Evolutionary conservation across 2,113 vertebrate genomes (phyloP), one percentile per base, ranked within the genome.

Genomic region (Tragulus kanchil): DNA sequence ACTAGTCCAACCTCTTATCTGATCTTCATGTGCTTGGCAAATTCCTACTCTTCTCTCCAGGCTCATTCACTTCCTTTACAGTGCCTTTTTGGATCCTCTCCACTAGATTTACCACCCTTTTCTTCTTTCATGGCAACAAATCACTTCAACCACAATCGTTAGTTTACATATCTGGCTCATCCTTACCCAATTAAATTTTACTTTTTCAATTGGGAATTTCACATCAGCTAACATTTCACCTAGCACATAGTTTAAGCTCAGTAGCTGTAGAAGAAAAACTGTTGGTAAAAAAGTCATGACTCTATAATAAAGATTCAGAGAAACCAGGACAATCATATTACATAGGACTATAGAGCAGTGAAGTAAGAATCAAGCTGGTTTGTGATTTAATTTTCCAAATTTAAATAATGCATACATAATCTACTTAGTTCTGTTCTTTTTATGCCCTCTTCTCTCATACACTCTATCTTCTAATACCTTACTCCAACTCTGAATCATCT

Each of bases 351-450:
- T 77, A 79, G 16, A 93, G 42, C 36, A 64, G 65, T n/a, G 58
- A 87, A 92, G 81, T 82, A 86, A 94, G 85, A 95, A 85, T 25
- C 50, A 93, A 92, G 59, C 56, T 75, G 59, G 67, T 83, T 59
- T 48, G 64, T 94, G 67, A 96, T 90, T 93, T 86, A 83, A 93
- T 75, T 94, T 97, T 78, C 75, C 50, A 87, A 90, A 97, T 90
- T 93, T 98, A 98, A 98, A 96, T 96, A 94, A 92, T 93, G 84
- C 85, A 95, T 6, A 92, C 56, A 82, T 64, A 92, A 93, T 89
- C 21, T 87, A 96, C 48, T 97, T 92, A 85, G 89, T 58, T 82
- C 85, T 96, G 75, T 92, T 95, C 45, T 62, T 97, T 73, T 84
- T 54, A 36, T 21, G 77, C 77, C 56, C 52, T 79, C 56, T 8